phyloP scores from a whole-genome alignment of 2,888 invertebrate genomes.

The Odontomyia ornata region DNA sequence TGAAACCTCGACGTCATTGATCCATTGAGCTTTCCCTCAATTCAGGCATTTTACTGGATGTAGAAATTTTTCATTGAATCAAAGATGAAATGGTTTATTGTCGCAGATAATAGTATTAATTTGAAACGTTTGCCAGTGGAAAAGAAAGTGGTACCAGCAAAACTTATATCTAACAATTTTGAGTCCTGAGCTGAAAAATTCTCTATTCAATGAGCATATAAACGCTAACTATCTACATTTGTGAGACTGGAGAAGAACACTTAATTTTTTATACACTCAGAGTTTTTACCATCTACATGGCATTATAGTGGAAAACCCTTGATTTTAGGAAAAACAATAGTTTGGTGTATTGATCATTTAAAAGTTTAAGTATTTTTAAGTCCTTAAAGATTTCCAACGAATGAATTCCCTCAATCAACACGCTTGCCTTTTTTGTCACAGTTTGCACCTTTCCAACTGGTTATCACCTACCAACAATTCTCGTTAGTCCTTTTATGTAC shows the following conservation, averaged over 20 bases:
- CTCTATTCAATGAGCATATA: too few relatives aligned
- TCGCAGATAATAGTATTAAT: not conserved
- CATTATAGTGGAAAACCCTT: too few relatives aligned
- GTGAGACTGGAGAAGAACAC: too few relatives aligned
- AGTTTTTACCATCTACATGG: too few relatives aligned
- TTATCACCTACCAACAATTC: not conserved
- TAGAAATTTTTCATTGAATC: slow-evolving; percentile 21
- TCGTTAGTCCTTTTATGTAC: slow-evolving; percentile 25
- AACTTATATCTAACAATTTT: not conserved
- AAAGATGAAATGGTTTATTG: not conserved
- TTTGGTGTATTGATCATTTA: too few relatives aligned
- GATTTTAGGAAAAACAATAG: too few relatives aligned
- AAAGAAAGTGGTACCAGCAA: not conserved
- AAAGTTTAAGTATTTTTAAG: too few relatives aligned
- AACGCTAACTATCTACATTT: too few relatives aligned
- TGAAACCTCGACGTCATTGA: slow-evolving; percentile 6
- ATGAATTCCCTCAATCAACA: not conserved
- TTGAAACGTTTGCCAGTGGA: not conserved
- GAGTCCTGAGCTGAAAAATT: not conserved
- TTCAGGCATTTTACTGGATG: not conserved
- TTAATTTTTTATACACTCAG: too few relatives aligned
- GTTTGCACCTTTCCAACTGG: slow-evolving; percentile 12
- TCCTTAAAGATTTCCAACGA: not conserved
- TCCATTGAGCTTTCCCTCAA: not conserved
- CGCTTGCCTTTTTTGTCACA: not conserved